phyloP scores from a whole-genome alignment of 1,140 invertebrate genomes.

The Ephestia elutella region DNA sequence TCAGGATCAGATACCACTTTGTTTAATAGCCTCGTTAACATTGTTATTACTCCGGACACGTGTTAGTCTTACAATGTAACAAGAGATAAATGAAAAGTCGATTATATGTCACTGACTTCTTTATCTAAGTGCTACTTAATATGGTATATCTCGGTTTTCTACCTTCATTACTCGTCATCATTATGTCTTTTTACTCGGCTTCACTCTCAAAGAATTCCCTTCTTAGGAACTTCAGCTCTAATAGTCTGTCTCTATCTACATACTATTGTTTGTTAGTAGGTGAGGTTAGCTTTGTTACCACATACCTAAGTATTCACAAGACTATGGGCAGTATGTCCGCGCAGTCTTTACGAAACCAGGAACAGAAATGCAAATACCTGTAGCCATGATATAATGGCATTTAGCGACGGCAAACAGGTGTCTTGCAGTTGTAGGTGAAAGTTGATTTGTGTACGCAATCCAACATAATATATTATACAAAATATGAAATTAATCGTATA shows the following conservation, averaged over 20 bases:
- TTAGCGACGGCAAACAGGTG: slow-evolving; percentile 40
- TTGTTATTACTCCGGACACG: slow-evolving; percentile 4
- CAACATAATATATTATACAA: not conserved
- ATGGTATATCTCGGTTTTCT: no score
- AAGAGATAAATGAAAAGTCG: not conserved
- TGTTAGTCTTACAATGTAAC: slow-evolving; percentile 9
- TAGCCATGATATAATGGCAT: slow-evolving; percentile 46
- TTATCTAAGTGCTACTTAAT: slow-evolving; percentile 18
- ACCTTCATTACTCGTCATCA: no score
- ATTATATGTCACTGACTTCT: slow-evolving; percentile 25
- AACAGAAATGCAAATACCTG: slow-evolving; percentile 38
- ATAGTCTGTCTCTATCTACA: not conserved
- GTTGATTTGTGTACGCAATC: slow-evolving; percentile 16
- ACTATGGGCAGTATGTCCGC: slow-evolving; percentile 11
- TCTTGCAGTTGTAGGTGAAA: slow-evolving; percentile 35
- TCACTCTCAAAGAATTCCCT: no score
- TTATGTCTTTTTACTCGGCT: no score
- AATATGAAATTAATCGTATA: not conserved
- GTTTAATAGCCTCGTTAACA: not conserved
- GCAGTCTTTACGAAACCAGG: slow-evolving; percentile 33
- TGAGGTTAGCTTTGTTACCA: not conserved
- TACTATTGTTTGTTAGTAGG: not conserved
- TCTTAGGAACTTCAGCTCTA: no score
- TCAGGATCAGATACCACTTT: not conserved
- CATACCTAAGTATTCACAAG: slow-evolving; percentile 9